Base-by-base conservation (phyloP, 2,888 invertebrate genomes). In the Sabellastarte sp. region DNA sequence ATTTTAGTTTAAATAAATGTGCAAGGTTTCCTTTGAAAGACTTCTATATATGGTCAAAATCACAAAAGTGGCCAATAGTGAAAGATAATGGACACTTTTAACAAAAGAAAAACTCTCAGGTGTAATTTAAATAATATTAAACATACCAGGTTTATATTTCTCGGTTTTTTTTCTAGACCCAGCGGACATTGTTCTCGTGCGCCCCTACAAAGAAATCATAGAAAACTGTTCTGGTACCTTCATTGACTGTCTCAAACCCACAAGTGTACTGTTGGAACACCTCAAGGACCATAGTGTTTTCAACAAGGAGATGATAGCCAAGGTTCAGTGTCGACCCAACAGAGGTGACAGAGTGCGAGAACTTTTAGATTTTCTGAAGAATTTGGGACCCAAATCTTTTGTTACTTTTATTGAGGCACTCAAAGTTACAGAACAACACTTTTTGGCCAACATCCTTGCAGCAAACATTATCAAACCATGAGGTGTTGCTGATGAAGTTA, bases 371-470 rank as follows among this genome's bases (percentile, higher is more conserved):
- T 53, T 53, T 26, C 10, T 53, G 24, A 53, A 53, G 53, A 15
- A 5, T 5, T 26, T 53, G 53, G 53, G 53, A 53, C 53, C 53
- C 5, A 10, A 53, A 26, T 53, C 53, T 24, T 53, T 53, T n/a
- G 4, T n/a, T 15, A 26, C 53, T n/a, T 53, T 53, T 5, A 26
- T 53, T 26, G 28, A 53, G 5, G 53, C 53, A n/a, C 26, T 53
- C 15, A 10, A 5, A 10, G 15, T 24, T 26, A 53, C 53, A 5
- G 26, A 53, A n/a, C 53, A 53, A 26, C 4, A n/a, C 4, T 53
- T n/a, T 26, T 26, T 53, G 10, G 53, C 53, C 10, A 53, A 53
- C 28, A 53, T 53, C 24, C 24, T 53, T 5, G 26, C 10, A n/a
- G 53, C 53, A 20, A 26, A 53, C 24, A 53, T 53, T 53, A 20